Evolutionary conservation across 2,888 invertebrate species (phyloP).

Genomic region (Biston betularia): DNA sequence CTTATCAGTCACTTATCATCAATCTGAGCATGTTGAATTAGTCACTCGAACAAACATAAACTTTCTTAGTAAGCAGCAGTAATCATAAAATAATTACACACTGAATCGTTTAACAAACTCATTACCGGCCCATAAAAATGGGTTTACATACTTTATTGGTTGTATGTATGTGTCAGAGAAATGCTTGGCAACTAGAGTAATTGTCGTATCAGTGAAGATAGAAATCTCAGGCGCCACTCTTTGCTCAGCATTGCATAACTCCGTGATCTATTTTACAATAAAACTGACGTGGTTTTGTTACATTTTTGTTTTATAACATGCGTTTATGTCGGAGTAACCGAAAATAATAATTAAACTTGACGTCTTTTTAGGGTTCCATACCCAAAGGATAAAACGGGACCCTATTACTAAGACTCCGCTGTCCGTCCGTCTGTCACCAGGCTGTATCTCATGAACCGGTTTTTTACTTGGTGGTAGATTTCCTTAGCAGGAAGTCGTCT

Average conservation of each 20-base stretch:
- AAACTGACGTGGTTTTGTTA: too few relatives aligned
- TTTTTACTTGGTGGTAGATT: too few relatives aligned
- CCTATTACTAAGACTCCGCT: too few relatives aligned
- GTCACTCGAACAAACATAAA: constrained; percentile 14
- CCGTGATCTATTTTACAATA: too few relatives aligned
- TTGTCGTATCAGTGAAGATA: background rate
- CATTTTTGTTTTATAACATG: too few relatives aligned
- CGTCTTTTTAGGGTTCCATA: too few relatives aligned
- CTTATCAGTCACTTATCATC: constrained; percentile 14
- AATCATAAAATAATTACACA: constrained; percentile 18
- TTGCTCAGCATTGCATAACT: background rate
- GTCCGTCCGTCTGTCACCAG: too few relatives aligned
- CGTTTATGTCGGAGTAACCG: too few relatives aligned
- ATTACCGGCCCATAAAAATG: constrained; percentile 4
- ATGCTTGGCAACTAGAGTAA: constrained; percentile 1
- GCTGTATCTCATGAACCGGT: too few relatives aligned
- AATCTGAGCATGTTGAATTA: constrained; percentile 18
- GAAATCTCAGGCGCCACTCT: background rate
- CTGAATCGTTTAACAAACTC: constrained; percentile 14
- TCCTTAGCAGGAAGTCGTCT: too few relatives aligned
- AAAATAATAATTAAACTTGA: too few relatives aligned
- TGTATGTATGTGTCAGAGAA: constrained; percentile 1
- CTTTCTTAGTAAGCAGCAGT: background rate
- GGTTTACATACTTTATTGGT: constrained; percentile 1
- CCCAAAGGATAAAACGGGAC: too few relatives aligned